These are phyloP conservation scores for Scylla paramamosain DNA, from an alignment of 1,140 invertebrate genomes.

Conservation along the genomic window DNA sequence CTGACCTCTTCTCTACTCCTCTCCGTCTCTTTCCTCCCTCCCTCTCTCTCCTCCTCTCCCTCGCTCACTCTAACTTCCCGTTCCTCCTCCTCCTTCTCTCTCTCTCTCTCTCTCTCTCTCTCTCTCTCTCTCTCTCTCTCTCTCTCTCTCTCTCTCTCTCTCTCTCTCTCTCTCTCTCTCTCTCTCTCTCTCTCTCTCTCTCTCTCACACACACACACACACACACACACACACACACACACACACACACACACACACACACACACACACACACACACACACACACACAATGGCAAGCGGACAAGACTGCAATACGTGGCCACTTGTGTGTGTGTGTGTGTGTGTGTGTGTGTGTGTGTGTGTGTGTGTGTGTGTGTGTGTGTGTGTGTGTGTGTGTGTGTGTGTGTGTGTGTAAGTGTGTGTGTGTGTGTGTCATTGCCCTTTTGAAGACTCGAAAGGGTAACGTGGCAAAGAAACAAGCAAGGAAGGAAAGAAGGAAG, in stretches of 20 bases:
- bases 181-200: not conserved
- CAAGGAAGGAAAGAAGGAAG: not conserved
- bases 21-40: not conserved
- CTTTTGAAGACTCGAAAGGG: not conserved
- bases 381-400: conserved; percentile 34
- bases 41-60: not conserved
- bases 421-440: not conserved
- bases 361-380: conserved; percentile 36
- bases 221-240: too few relatives aligned
- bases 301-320: too few relatives aligned
- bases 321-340: too few relatives aligned
- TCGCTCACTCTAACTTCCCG: not conserved
- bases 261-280: too few relatives aligned
- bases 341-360: too few relatives aligned
- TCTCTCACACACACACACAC: not conserved
- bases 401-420: conserved; percentile 33
- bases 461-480: too few relatives aligned
- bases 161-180: not conserved
- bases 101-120: not conserved
- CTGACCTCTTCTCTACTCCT: not conserved
- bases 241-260: too few relatives aligned
- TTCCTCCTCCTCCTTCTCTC: not conserved
- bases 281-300: too few relatives aligned
- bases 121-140: not conserved
- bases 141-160: too few relatives aligned